Base-by-base conservation (phyloP, 2,888 invertebrate genomes). In the Nephrocerus scutellatus region DNA sequence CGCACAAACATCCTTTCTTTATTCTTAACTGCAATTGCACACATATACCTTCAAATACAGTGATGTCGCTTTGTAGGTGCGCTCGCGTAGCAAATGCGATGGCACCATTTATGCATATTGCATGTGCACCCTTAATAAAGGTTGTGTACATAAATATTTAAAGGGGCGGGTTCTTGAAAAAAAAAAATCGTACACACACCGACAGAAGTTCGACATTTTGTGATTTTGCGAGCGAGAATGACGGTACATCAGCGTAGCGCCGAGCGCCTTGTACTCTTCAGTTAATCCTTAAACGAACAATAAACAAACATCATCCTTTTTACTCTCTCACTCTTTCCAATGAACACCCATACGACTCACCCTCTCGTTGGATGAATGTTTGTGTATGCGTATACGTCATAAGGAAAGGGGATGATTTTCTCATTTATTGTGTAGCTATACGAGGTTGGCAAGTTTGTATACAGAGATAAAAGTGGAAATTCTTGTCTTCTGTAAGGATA, bases 141-240 rank as follows among this genome's bases (percentile, higher is more conserved):
- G n/a, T 19, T 46, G 48, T 46, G 52, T 52, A 53, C 47, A 59
- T 56, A 56, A 60, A 62, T 63, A 63, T 58, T 62, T 59, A 57
- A n/a, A 63, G 63, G 62, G 62, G 62, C 62, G 62, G 61, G 56
- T 54, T 56, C 52, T 51, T 49, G n/a, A n/a, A n/a, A n/a, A 53
- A 44, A 43, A 38, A 38, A 36, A 26, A 24, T 22, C 18, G 9
- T 25, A 36, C 36, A 47, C 49, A 46, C 50, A 46, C 49, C 44
- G 43, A 44, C 48, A 51, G 34, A 33, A 39, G 38, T 61, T 63
- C 62, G 63, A 62, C 61, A 63, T 62, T 62, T 63, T 63, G 57
- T 62, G 49, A 52, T 50, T 43, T 50, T 51, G 56, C 58, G 54
- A 56, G 56, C 56, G 54, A 50, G 54, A 55, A 46, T 36, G 23